Evolutionary conservation across 2,797 vertebrate genomes (phyloP).

Genomic region (Hylomyscus alleni): DNA sequence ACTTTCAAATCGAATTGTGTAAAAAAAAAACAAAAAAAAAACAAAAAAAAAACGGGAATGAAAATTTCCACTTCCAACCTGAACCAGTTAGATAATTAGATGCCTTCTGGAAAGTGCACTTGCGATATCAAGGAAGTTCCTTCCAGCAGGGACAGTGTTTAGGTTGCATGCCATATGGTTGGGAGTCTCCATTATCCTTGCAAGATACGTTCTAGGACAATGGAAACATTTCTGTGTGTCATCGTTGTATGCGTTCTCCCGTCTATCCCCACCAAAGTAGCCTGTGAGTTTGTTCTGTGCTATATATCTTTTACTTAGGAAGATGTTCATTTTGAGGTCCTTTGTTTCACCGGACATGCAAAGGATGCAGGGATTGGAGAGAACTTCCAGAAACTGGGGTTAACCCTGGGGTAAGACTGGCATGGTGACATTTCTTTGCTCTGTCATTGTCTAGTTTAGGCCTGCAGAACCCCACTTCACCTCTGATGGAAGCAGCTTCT

Average conservation of each 20-base stretch:
- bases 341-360: slow-evolving; percentile 57
- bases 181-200: not conserved
- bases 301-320: slow-evolving; percentile 36
- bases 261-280: not conserved
- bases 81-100: slow-evolving; percentile 53
- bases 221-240: not conserved
- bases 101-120: slow-evolving; percentile 45
- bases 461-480: slow-evolving; percentile 94
- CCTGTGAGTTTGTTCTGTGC: not conserved
- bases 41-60: not conserved
- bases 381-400: slow-evolving; percentile 32
- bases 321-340: slow-evolving; percentile 12
- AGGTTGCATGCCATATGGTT: not conserved
- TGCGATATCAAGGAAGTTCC: not conserved
- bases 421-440: slow-evolving; percentile 17
- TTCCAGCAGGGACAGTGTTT: slow-evolving; percentile 6
- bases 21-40: too few species aligned
- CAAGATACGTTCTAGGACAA: not conserved
- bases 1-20: slow-evolving; percentile 56
- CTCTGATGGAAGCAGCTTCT: slow-evolving; percentile 92
- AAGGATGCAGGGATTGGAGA: slow-evolving; percentile 33
- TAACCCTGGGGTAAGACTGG: not conserved
- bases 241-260: not conserved
- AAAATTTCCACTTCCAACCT: slow-evolving; percentile 29
- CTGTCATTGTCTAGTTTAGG: slow-evolving; percentile 90